phyloP scores from a whole-genome alignment of 2,888 invertebrate species.

The Slavum lentiscoides region DNA sequence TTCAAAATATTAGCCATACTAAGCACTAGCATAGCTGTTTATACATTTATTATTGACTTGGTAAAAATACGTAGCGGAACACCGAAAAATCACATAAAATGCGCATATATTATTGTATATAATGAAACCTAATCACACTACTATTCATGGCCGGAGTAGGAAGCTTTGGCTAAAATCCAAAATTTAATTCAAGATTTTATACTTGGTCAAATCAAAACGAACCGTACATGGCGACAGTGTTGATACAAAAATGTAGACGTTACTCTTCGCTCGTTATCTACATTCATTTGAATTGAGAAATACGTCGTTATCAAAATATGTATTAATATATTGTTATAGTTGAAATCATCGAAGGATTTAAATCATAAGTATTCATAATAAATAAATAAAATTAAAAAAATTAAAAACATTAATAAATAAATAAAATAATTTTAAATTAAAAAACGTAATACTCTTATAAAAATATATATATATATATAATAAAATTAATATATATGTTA shows the following conservation, averaged over 20 bases:
- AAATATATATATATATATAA: too few species aligned
- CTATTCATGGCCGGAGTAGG: constrained; percentile 13
- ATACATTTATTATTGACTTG: neutral
- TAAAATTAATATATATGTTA: too few species aligned
- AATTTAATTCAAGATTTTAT: constrained; percentile 32
- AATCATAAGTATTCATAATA: too few species aligned
- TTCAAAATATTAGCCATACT: neutral
- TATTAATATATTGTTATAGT: too few species aligned
- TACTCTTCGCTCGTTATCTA: too few species aligned
- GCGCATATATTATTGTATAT: neutral
- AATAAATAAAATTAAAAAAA: too few species aligned
- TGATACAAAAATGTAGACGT: neutral
- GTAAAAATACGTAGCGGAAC: neutral
- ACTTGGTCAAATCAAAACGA: constrained; percentile 8
- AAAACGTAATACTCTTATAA: too few species aligned
- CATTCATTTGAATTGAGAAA: too few species aligned
- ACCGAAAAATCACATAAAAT: neutral
- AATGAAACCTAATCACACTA: constrained; percentile 1
- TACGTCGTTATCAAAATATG: too few species aligned
- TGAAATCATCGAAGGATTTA: too few species aligned
- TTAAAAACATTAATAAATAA: too few species aligned
- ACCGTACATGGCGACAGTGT: constrained; percentile 7
- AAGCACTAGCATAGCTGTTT: neutral
- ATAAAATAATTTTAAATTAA: too few species aligned
- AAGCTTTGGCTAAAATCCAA: constrained; percentile 36